Evolutionary conservation across 2,888 invertebrate genomes (phyloP), one percentile per base, ranked within the genome.

Genomic region (Aproaerema taeniolella): DNA sequence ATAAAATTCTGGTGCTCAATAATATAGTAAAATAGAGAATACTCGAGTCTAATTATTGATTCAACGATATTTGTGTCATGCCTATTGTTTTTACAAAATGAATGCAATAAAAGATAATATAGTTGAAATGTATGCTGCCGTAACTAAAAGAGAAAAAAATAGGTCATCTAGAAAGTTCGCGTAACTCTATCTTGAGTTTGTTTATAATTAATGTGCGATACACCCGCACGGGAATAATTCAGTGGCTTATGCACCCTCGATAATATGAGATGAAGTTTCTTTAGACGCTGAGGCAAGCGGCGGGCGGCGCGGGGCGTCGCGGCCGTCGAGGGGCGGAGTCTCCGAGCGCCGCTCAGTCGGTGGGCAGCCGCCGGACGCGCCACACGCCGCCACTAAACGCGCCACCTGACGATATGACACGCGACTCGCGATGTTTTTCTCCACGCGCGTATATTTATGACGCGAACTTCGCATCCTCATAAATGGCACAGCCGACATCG

Each of bases 201-300:
- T 74, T 74, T 74, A 74, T 77, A 74, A 81, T 79, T 75, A 78
- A 72, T 66, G 69, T 67, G 61, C 68, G 71, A 78, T 78, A 76
- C 65, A 64, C 65, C 66, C 74, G 72, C 74, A 58, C 60, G 76
- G 71, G 76, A 73, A 74, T 78, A 77, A 81, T 79, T 77, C 70
- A 67, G 70, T 69, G 76, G 80, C 72, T 75, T 78, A 78, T 81
- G 78, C 78, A 80, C 81, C 79, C 82, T 76, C 74, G 72, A 78
- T 80, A 79, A 75, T 79, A 75, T 67, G 79, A 78, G 80, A 80
- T 76, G 75, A 81, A 82, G 81, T 86, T 85, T 78, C 77, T 75
- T 78, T 67, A 73, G 76, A 74, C 75, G 78, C 58, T 73, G 72
- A 72, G 59, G 69, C 67, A 73, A 43, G 32, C 39, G 36, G 55